Conservation (phyloP, 2,888 invertebrate species). For the Erannis defoliaria region DNA sequence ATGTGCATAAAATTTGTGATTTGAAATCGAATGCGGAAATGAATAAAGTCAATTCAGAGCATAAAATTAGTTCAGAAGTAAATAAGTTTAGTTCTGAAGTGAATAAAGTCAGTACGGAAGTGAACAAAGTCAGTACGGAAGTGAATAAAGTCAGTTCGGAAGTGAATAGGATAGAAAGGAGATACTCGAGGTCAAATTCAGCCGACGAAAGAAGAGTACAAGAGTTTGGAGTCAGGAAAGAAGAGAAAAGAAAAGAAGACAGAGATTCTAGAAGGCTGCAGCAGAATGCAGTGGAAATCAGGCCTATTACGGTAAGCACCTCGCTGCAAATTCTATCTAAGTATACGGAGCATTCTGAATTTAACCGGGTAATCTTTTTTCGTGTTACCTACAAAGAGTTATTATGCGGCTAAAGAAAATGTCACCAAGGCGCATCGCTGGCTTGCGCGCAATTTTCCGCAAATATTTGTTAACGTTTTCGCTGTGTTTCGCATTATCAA, state of each 20-base stretch:
- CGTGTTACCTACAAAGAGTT: too few species aligned
- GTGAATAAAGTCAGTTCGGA: conserved; percentile 37
- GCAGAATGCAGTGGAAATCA: conserved; percentile 70
- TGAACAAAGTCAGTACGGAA: conserved; percentile 42
- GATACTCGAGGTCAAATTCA: conserved; percentile 67
- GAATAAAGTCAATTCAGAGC: conserved; percentile 32
- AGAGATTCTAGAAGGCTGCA: conserved; percentile 52
- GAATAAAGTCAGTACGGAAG: conserved; percentile 39
- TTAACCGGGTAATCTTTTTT: too few species aligned
- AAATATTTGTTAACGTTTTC: too few species aligned
- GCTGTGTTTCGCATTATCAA: too few species aligned
- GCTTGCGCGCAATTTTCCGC: too few species aligned
- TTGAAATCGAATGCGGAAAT: conserved; percentile 29
- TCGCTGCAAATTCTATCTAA: too few species aligned
- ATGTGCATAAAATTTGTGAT: conserved; percentile 26
- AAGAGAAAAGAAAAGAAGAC: conserved; percentile 53
- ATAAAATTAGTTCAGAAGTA: conserved; percentile 39
- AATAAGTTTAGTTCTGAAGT: conserved; percentile 43
- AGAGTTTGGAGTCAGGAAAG: conserved; percentile 45
- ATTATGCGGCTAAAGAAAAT: too few species aligned
- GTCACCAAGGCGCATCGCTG: too few species aligned
- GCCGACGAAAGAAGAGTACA: conserved; percentile 61
- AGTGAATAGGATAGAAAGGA: conserved; percentile 60
- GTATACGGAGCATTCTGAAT: too few species aligned
- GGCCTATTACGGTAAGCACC: conserved; percentile 74